Evolutionary conservation across 2,888 invertebrate genomes (phyloP), one percentile per base, ranked within the genome.

Genomic region (Sympetrum striolatum): DNA sequence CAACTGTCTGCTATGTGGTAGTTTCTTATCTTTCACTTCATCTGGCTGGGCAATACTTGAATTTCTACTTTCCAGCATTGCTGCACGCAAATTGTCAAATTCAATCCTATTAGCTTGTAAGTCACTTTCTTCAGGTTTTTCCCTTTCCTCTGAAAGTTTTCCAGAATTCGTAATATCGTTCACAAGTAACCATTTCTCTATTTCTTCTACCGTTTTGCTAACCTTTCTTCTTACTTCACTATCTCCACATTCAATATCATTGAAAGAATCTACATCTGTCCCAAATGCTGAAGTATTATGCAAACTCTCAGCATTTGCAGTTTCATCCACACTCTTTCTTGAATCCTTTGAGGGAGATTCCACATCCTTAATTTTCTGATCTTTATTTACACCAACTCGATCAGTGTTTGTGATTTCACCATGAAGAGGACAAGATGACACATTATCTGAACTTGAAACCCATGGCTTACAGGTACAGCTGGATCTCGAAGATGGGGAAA

Each of bases 211-310:
- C 10, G 86, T 86, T 60, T 86, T 86, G 15, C 86, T 86, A n/a
- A 86, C 86, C n/a, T 86, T 86, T 22, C 86, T 58, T 53, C 86
- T 86, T 31, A 86, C 86, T 64, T 86, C 86, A 60, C 60, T 86
- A 58, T 86, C 86, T 37, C 53, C 86, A 86, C 86, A 60, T 37
- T 86, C 86, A 86, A 86, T 86, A n/a, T 86, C 86, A 86, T 86
- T 86, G 60, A 86, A 60, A 6, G 86, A 86, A 86, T 86, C 86
- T 22, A 86, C 86, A 86, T 86, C 86, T 18, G 86, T 86, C 60
- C 86, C 86, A 86, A 86, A 86, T n/a, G 60, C 86, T 60, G 86
- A 86, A 22, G 86, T 37, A n/a, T 86, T 86, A 60, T 86, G 86
- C 8, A 86, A 58, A 86, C 86, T 86, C 60, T 90, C 90, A 80